Conservation (phyloP, 2,888 invertebrate genomes). For the Enchytraeus crypticus region DNA sequence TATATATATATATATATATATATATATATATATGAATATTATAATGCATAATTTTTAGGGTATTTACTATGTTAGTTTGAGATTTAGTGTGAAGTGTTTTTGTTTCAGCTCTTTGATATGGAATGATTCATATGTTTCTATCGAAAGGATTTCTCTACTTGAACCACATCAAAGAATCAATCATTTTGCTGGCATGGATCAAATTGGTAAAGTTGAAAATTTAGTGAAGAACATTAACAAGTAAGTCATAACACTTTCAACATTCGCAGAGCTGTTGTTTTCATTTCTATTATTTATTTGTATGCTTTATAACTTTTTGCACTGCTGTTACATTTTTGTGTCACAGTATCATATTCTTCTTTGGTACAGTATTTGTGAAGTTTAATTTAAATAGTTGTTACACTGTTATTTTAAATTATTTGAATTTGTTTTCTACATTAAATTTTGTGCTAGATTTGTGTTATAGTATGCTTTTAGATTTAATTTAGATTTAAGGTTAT, state of each 20-base stretch:
- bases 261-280: no score
- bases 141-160: slow-evolving; percentile 9
- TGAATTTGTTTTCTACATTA: background rate
- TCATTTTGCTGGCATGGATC: slow-evolving; percentile 11
- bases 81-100: background rate
- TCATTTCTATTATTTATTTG: no score
- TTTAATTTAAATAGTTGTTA: background rate
- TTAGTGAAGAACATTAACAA: slow-evolving; percentile 2
- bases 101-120: slow-evolving; percentile 8
- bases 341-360: no score
- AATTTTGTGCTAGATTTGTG: no score
- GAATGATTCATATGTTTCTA: slow-evolving; percentile 6
- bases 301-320: no score
- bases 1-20: background rate
- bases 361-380: no score
- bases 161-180: slow-evolving; percentile 7
- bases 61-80: background rate
- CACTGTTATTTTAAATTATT: background rate
- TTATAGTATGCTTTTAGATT: no score
- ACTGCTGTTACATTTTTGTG: no score
- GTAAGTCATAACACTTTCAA: background rate
- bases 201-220: background rate
- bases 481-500: no score
- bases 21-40: background rate
- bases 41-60: background rate